Percentiles rank a stretch among this genome's conserved stretches.
phyloP scores from a whole-genome alignment of 2,888 invertebrate genomes.

The Coenonympha glycerion region DNA sequence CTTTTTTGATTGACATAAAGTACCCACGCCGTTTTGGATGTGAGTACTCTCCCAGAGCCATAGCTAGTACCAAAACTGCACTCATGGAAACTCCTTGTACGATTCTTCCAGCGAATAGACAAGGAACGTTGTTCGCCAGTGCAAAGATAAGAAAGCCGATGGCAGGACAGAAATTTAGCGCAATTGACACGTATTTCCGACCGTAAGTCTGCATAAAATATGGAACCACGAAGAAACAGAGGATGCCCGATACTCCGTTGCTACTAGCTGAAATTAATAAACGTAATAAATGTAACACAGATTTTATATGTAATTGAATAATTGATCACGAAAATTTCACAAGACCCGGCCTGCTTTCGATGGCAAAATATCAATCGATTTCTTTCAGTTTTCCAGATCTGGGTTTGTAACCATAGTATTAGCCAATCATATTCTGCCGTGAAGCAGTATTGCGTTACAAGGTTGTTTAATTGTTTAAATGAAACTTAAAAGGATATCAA shows the following conservation, averaged over 20 bases:
- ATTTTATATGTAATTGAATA: too few relatives aligned
- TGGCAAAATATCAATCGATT: too few relatives aligned
- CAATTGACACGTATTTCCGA: slow-evolving; percentile 34
- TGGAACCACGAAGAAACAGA: slow-evolving; percentile 37
- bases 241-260: slow-evolving; percentile 36
- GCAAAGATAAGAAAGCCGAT: slow-evolving; percentile 38
- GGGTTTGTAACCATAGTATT: too few relatives aligned
- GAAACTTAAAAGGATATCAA: too few relatives aligned
- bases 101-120: slow-evolving; percentile 36
- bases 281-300: too few relatives aligned
- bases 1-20: slow-evolving; percentile 38
- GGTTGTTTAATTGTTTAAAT: too few relatives aligned
- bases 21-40: slow-evolving; percentile 40
- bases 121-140: slow-evolving; percentile 32
- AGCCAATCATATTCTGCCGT: too few relatives aligned
- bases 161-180: slow-evolving; percentile 24
- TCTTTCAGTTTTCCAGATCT: too few relatives aligned
- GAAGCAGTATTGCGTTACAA: too few relatives aligned
- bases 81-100: slow-evolving; percentile 40
- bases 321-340: too few relatives aligned
- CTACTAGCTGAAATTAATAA: slow-evolving; percentile 37
- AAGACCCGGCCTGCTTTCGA: too few relatives aligned
- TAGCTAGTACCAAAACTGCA: slow-evolving; percentile 34
- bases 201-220: slow-evolving; percentile 39
- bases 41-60: slow-evolving; percentile 41